Evolutionary conservation across 2,888 invertebrate genomes (phyloP), one percentile per base, ranked within the genome.

Genomic region (Catotricha subobsoleta): DNA sequence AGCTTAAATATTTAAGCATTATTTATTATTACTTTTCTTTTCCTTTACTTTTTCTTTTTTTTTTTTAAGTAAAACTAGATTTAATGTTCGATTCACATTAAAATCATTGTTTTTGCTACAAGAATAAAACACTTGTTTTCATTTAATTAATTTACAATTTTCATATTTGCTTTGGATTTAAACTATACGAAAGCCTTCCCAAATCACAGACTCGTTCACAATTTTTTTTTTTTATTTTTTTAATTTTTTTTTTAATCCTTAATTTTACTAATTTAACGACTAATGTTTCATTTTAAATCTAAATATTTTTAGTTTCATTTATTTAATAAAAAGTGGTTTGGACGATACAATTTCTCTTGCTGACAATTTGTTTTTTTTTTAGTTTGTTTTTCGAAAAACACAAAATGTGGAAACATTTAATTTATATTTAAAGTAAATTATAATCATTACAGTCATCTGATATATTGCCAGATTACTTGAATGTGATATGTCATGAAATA

Each of bases 161-260:
- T 23, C 10, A 9, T 25, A 8, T 21, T 33, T 30, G 31, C 15
- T 21, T 29, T 39, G 23, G 33, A 31, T 35, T 35, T 36, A 33
- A 19, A 41, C 27, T 15, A 35, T 33, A 41, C 16, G 10, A 41
- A 46, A 46, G 44, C 44, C 43, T 46, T 45, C 45, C 40, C 46
- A 46, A 45, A 46, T 46, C 46, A 46, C 46, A 46, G 46, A 46
- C 35, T 19, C 41, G 35, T 45, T 45, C 43, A 40, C 43, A 40
- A 30, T 43, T 36, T 36, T 36, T 43, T 25, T 39, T 40, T 23
- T 39, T 36, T 43, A 30, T 36, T 36, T 43, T 25, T 39, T 40
- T 23, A 25, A 8, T 25, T 25, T 25, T 25, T 25, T 25, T 25
- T 10, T 25, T 10, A 10, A 10, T 8, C 25, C 6, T 8, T 25